Conservation (phyloP, 2,113 vertebrate species). For the Prietella phreatophila region DNA sequence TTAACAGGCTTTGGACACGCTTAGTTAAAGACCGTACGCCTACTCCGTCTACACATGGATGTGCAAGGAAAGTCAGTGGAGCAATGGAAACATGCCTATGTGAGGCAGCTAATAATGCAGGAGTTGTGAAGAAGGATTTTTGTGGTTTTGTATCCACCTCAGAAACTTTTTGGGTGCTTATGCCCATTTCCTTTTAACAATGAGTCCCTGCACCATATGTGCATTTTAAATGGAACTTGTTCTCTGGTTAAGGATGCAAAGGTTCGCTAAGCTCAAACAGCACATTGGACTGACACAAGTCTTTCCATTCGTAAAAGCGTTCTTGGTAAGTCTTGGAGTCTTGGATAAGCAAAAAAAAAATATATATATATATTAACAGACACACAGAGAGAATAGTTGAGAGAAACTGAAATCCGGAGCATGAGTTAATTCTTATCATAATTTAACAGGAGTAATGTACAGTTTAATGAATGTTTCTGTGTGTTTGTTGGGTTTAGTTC, state of each 20-base stretch:
- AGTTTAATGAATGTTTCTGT: background rate
- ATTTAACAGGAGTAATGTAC: background rate
- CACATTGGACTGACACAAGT: slow-evolving; percentile 44
- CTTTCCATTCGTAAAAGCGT: slow-evolving; percentile 54
- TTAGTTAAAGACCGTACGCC: slow-evolving; percentile 22
- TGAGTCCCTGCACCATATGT: background rate
- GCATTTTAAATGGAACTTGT: slow-evolving; percentile 4
- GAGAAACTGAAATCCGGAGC: background rate
- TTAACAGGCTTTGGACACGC: slow-evolving; percentile 34
- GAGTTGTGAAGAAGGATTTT: slow-evolving; percentile 27
- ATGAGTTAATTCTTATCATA: background rate
- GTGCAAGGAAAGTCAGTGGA: slow-evolving; percentile 20
- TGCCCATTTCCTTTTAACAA: background rate
- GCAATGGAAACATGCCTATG: slow-evolving; percentile 24
- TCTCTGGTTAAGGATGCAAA: slow-evolving; percentile 9
- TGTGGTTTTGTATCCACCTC: background rate
- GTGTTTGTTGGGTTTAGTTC: background rate
- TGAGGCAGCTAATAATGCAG: slow-evolving; percentile 11
- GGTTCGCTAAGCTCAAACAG: slow-evolving; percentile 41
- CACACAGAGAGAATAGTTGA: background rate
- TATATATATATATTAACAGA: slow-evolving; percentile 45
- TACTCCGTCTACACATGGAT: background rate
- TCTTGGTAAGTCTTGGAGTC: slow-evolving; percentile 36
- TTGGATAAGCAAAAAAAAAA: slow-evolving; percentile 38
- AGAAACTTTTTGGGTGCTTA: background rate